A percentile compares a stretch with the other conserved stretches of the same genome.
Conservation (phyloP, 2,797 vertebrate species). For the Anas flavirostris region DNA sequence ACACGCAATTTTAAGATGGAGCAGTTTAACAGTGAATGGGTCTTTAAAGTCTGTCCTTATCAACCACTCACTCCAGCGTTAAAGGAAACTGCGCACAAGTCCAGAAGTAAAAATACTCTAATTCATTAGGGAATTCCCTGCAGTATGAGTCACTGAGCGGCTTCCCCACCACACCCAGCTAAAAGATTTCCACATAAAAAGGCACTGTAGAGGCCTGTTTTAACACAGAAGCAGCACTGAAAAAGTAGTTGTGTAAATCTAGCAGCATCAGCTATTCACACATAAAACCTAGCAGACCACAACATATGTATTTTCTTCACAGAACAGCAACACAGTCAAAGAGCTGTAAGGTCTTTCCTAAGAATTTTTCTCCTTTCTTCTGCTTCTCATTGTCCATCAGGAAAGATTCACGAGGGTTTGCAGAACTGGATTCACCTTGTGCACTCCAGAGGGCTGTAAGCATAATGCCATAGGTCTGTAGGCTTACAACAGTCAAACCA, state of each 20-base stretch:
- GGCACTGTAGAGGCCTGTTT: constrained; percentile 52
- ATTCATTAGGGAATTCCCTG: constrained; percentile 95
- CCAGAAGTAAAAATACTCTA: constrained; percentile 91
- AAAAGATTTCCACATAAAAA: constrained; percentile 70
- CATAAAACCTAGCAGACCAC: background rate
- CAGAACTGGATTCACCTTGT: background rate
- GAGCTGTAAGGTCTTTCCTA: background rate
- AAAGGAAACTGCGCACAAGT: constrained; percentile 72
- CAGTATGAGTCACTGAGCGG: constrained; percentile 84
- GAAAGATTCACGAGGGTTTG: background rate
- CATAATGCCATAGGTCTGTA: background rate
- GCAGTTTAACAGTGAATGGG: constrained; percentile 35
- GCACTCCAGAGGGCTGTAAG: background rate
- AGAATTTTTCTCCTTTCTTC: background rate
- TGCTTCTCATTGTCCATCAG: background rate
- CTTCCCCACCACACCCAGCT: constrained; percentile 87
- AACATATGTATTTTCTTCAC: background rate
- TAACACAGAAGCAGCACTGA: constrained; percentile 30
- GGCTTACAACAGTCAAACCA: background rate
- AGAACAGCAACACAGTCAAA: background rate
- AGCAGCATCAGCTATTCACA: background rate
- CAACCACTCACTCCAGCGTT: background rate
- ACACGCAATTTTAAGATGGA: background rate
- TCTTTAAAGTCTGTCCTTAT: constrained; percentile 73
- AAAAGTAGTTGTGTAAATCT: background rate